phyloP scores from a whole-genome alignment of 2,797 vertebrate species.

The Chelmon rostratus region DNA sequence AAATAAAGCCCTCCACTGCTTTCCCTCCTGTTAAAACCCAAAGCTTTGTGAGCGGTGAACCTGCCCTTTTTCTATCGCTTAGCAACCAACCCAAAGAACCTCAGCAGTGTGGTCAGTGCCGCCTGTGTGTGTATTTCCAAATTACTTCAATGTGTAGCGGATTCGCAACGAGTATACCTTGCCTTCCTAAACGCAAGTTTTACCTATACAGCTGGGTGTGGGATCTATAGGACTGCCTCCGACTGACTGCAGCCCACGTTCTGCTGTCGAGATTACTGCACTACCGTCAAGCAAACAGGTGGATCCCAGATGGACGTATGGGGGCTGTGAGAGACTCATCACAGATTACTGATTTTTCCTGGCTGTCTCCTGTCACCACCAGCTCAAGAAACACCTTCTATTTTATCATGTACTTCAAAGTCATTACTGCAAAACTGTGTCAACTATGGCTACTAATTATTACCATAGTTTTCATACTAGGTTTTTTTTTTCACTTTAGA shows the following conservation, averaged over 20 bases:
- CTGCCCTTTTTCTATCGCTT: constrained; percentile 15
- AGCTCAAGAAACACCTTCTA: neutral
- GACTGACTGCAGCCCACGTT: constrained; percentile 27
- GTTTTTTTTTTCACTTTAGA: neutral
- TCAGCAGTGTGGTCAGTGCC: neutral
- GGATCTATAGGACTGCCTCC: neutral
- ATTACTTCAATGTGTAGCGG: constrained; percentile 9
- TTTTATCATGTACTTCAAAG: neutral
- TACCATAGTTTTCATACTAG: neutral
- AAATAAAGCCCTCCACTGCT: constrained; percentile 7
- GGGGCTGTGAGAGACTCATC: constrained; percentile 15
- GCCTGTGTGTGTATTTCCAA: constrained; percentile 5
- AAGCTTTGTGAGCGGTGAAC: neutral
- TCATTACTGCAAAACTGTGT: neutral
- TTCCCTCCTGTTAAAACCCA: neutral
- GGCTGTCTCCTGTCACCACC: constrained; percentile 24
- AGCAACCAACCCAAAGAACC: constrained; percentile 27
- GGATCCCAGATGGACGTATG: constrained; percentile 41
- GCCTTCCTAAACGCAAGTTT: constrained; percentile 3
- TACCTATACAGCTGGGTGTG: constrained; percentile 8
- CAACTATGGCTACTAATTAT: neutral
- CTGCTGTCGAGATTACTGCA: constrained; percentile 42
- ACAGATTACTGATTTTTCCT: constrained; percentile 22
- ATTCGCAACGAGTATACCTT: neutral
- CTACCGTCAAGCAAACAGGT: constrained; percentile 36